Evolutionary conservation across 1,140 invertebrate species (phyloP).

Genomic region (Parasteatoda tepidariorum): DNA sequence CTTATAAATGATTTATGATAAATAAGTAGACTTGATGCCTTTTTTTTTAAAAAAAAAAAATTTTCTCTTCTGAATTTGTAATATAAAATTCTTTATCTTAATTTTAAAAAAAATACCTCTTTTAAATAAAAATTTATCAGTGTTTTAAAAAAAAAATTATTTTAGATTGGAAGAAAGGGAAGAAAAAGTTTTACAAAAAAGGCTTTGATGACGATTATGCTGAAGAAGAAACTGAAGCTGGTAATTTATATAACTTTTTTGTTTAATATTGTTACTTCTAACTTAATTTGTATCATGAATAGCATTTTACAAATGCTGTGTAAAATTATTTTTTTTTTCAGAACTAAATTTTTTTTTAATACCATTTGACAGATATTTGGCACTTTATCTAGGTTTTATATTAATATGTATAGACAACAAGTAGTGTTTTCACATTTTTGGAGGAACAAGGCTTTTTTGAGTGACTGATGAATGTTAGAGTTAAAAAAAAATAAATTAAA

Average conservation of each 20-base stretch:
- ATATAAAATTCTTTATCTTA: neutral
- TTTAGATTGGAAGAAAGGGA: conserved; percentile 42
- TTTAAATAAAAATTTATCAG: neutral
- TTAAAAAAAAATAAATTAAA: no score
- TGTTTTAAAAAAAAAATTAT: neutral
- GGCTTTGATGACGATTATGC: conserved; percentile 36
- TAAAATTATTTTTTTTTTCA: no score
- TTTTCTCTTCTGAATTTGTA: neutral
- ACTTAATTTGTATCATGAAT: no score
- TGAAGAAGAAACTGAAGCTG: conserved; percentile 40
- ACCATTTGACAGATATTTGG: no score
- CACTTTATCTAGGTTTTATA: no score
- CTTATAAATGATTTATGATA: neutral
- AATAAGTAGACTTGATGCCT: neutral
- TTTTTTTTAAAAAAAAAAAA: neutral
- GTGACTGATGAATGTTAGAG: no score
- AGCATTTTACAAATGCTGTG: no score
- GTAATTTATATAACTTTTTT: neutral
- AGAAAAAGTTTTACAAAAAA: conserved; percentile 40
- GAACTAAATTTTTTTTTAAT: no score
- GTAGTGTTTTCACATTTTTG: no score
- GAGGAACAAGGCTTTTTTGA: no score
- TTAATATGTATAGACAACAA: no score
- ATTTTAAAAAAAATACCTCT: neutral
- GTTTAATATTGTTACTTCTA: no score